Percentiles rank a stretch among this genome's conserved stretches.
These are phyloP conservation scores for Cinclus mexicanus DNA, from an alignment of 2,113 vertebrate species.

Conservation along the genomic window DNA sequence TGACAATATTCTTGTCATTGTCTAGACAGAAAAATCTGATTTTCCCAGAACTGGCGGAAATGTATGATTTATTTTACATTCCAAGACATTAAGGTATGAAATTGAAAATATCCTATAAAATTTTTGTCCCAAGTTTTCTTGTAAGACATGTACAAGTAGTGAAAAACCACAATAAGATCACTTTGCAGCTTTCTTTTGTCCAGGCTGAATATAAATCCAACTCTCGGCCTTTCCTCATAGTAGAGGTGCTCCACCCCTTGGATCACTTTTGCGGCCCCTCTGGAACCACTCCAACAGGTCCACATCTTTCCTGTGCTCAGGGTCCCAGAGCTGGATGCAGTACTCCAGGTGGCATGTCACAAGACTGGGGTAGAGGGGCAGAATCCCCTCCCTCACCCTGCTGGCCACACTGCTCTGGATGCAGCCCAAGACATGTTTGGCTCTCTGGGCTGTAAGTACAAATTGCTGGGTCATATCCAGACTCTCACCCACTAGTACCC, in stretches of 20 bases:
- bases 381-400: rapidly evolving
- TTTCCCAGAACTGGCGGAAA: neutral
- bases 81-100: neutral
- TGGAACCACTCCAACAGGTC: neutral
- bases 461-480: neutral
- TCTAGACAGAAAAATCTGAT: conserved; percentile 44
- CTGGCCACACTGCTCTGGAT: neutral
- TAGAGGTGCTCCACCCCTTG: neutral
- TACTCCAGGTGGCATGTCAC: neutral
- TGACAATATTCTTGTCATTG: conserved; percentile 23
- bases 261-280: neutral
- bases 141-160: neutral
- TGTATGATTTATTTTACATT: neutral
- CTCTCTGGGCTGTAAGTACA: neutral
- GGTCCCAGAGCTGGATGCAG: neutral
- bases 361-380: neutral
- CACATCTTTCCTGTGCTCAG: neutral
- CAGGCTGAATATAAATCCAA: neutral
- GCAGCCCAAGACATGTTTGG: neutral
- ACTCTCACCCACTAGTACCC: neutral
- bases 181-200: neutral
- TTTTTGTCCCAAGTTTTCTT: neutral
- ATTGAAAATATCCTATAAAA: neutral
- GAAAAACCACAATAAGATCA: neutral
- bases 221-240: neutral